Percentiles rank a stretch among this genome's conserved stretches.
phyloP scores from a whole-genome alignment of 2,113 vertebrate species.

The Saimiri boliviensis region DNA sequence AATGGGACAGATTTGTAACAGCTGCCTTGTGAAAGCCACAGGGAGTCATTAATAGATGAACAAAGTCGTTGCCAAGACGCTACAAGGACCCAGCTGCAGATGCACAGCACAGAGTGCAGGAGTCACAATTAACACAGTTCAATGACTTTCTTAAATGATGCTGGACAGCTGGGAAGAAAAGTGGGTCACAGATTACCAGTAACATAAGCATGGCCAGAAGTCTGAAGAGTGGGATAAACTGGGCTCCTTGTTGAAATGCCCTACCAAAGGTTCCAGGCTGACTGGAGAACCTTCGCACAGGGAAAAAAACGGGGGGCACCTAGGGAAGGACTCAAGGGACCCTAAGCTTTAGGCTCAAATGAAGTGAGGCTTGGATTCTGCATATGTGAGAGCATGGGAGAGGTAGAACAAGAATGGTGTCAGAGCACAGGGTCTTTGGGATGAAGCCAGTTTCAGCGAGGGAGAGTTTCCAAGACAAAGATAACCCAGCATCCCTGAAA shows the following conservation, averaged over 20 bases:
- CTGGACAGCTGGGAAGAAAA: not conserved
- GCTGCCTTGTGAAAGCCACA: not conserved
- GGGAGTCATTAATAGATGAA: not conserved
- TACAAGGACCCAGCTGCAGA: not conserved
- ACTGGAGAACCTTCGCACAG: too few relatives aligned
- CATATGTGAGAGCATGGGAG: not conserved
- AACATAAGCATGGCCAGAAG: not conserved
- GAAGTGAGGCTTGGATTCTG: not conserved
- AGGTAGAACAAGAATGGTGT: fast-evolving
- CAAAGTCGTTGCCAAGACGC: not conserved
- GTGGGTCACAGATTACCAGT: fast-evolving
- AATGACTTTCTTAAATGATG: not conserved
- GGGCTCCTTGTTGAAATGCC: not conserved
- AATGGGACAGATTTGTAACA: not conserved
- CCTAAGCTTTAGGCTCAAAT: not conserved
- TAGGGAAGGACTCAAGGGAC: too few relatives aligned
- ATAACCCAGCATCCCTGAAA: not conserved
- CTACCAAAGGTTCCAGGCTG: not conserved
- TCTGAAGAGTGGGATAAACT: too few relatives aligned
- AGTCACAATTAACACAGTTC: not conserved
- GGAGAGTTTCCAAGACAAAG: not conserved
- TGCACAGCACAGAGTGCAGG: fast-evolving
- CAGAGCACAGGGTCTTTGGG: not conserved
- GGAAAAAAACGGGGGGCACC: fast-evolving
- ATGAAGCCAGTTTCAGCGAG: not conserved